Conservation (phyloP, 2,888 invertebrate genomes). For the Limnephilus lunatus region DNA sequence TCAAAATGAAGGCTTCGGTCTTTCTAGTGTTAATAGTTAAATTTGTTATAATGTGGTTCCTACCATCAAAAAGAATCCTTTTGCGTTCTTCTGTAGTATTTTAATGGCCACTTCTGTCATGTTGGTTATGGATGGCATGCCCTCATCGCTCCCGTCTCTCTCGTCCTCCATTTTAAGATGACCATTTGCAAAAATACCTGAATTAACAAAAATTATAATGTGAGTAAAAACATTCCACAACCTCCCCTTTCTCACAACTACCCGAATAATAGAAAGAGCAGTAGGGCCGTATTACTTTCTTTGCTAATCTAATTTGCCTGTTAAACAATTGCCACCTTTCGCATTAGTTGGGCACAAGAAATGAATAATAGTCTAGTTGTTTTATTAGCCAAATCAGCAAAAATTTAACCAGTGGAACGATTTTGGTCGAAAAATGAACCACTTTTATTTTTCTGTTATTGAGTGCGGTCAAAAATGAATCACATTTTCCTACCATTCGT, state of each 20-base stretch:
- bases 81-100: constrained; percentile 81
- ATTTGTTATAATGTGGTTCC: constrained; percentile 65
- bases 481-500: too few relatives aligned
- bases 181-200: constrained; percentile 88
- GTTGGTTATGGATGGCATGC: constrained; percentile 87
- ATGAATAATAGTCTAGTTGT: too few relatives aligned
- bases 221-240: background rate
- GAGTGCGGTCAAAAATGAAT: too few relatives aligned
- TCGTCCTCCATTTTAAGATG: constrained; percentile 87
- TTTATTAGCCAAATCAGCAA: background rate
- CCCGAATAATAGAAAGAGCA: background rate
- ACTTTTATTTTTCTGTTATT: too few relatives aligned
- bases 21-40: background rate
- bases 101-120: constrained; percentile 89
- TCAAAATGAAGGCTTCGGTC: too few relatives aligned
- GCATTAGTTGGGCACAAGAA: too few relatives aligned
- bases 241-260: background rate
- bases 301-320: background rate
- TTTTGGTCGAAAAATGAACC: too few relatives aligned
- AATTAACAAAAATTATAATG: background rate
- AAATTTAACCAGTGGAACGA: too few relatives aligned
- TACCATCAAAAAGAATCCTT: constrained; percentile 87
- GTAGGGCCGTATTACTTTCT: background rate
- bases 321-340: background rate
- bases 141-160: constrained; percentile 79